Percentiles rank a stretch among this genome's conserved stretches.
Conservation (phyloP, 2,888 invertebrate genomes). For the Gasteruption jaculator region DNA sequence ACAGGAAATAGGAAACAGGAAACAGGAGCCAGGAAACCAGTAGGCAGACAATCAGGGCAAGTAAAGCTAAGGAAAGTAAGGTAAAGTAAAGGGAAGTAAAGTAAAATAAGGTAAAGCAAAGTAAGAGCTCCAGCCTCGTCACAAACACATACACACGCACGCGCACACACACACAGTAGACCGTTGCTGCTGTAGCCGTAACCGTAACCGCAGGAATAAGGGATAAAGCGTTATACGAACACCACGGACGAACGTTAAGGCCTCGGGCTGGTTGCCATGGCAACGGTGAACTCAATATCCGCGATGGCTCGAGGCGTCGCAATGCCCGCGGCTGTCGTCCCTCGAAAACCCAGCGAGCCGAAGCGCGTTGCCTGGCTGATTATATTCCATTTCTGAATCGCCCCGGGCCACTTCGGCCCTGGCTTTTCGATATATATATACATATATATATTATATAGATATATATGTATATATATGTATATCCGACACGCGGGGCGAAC, state of each 20-base stretch:
- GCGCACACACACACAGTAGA: background rate
- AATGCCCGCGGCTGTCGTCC: constrained; percentile 47
- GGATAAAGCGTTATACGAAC: constrained; percentile 49
- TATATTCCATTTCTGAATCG: constrained; percentile 51
- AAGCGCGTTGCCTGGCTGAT: constrained; percentile 42
- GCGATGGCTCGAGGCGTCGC: constrained; percentile 33
- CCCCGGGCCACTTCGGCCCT: constrained; percentile 32
- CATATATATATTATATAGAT: constrained; percentile 13
- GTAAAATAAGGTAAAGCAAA: no score
- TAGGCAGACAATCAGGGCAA: no score
- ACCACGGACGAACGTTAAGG: constrained; percentile 46
- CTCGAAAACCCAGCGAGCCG: constrained; percentile 46
- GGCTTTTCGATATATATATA: constrained; percentile 30
- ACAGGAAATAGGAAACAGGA: no score
- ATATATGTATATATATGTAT: no score
- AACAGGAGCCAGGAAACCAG: no score
- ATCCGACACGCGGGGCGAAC: constrained; percentile 37
- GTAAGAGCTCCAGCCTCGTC: no score
- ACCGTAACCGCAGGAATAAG: constrained; percentile 44
- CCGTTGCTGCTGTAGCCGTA: background rate
- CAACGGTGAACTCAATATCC: constrained; percentile 52
- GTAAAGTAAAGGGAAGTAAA: no score
- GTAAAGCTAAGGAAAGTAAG: no score
- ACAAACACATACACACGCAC: no score
- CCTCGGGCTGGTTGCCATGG: constrained; percentile 45